phyloP scores from a whole-genome alignment of 2,113 vertebrate genomes.

The Potamarius usumacintae region DNA sequence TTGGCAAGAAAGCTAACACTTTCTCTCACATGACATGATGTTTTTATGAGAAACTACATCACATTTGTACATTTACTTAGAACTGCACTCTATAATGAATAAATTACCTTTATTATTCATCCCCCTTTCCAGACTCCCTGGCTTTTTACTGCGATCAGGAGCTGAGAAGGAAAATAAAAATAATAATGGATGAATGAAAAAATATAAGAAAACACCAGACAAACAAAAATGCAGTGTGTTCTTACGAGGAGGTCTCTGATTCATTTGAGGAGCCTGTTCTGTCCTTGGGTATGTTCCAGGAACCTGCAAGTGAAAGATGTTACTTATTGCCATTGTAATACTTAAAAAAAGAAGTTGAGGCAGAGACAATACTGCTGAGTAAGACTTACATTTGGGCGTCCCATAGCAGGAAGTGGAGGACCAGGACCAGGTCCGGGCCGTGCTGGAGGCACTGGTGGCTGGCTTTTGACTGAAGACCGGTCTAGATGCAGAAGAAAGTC shows the following conservation, averaged over 20 bases:
- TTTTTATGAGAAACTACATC: neutral
- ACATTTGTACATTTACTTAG: neutral
- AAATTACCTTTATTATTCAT: slow-evolving; percentile 18
- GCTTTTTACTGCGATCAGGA: slow-evolving; percentile 83
- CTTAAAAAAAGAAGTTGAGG: neutral
- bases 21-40: neutral
- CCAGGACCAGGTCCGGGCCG: slow-evolving; percentile 62
- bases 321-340: neutral
- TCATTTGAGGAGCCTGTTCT: slow-evolving; percentile 61
- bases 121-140: slow-evolving; percentile 67
- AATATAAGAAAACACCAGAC: slow-evolving; percentile 8
- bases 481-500: slow-evolving; percentile 39
- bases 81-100: neutral
- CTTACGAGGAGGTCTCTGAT: slow-evolving; percentile 55
- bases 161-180: slow-evolving; percentile 63
- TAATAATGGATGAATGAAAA: neutral
- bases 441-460: slow-evolving; percentile 79
- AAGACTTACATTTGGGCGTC: slow-evolving; percentile 59
- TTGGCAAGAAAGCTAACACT: neutral
- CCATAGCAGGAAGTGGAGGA: slow-evolving; percentile 49
- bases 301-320: neutral
- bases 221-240: neutral
- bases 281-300: slow-evolving; percentile 34
- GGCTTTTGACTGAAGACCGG: slow-evolving; percentile 52
- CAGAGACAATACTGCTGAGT: neutral